Percentiles rank a stretch among this genome's conserved stretches.
Evolutionary conservation across 2,797 vertebrate genomes (phyloP).

Genomic region (Mareca penelope): DNA sequence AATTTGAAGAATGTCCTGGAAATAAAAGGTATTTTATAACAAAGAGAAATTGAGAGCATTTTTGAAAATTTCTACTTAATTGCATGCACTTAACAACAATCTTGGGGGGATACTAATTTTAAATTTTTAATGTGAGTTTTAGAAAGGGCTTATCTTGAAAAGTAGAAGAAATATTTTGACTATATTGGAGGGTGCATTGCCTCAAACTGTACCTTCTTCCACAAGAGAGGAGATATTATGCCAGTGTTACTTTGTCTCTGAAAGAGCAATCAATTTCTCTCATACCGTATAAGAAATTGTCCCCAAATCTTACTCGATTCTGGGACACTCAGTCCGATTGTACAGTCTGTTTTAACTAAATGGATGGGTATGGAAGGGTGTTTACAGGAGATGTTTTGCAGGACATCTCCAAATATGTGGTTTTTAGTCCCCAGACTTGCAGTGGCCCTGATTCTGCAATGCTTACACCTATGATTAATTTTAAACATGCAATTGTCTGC

Average conservation of each 20-base stretch:
- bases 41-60: neutral
- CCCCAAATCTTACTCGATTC: neutral
- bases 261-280: neutral
- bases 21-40: neutral
- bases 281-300: neutral
- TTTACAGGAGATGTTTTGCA: neutral
- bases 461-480: neutral
- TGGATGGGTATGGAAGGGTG: fast-evolving
- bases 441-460: neutral
- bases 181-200: neutral
- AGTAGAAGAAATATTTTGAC: neutral
- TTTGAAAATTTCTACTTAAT: neutral
- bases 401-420: neutral
- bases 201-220: neutral
- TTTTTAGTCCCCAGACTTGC: neutral
- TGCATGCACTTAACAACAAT: neutral
- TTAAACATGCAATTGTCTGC: neutral
- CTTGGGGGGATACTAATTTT: neutral
- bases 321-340: neutral
- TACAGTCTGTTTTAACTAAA: neutral
- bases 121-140: neutral
- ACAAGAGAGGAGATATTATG: neutral
- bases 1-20: neutral
- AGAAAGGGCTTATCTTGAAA: neutral
- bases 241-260: neutral